Evolutionary conservation across 2,797 vertebrate species (phyloP), one percentile per base, ranked within the genome.

Genomic region (Aythya fuligula): DNA sequence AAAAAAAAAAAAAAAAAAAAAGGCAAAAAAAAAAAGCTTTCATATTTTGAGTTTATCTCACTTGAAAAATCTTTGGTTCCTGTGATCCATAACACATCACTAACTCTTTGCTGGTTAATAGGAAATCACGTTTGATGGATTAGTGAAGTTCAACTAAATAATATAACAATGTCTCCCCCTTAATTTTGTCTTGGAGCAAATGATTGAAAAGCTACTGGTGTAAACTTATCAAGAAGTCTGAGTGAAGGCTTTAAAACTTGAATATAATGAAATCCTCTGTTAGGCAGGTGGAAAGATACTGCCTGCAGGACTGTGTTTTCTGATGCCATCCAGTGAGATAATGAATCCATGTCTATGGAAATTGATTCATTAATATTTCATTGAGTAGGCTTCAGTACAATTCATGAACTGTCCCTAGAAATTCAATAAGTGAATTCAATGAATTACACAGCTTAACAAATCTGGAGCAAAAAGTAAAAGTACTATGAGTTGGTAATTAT

Each of bases 311-410:
- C 93, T 95, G 73, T 96, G 93, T 96, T 98, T 97, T 97, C 96
- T 96, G 95, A 34, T 96, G 93, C 87, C 87, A 97, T 97, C 96
- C 96, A 95, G 95, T 86, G 91, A 97, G 95, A 97, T 97, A 98
- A 98, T 97, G 97, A 98, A 96, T 97, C 93, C 94, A 85, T 94
- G 97, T 97, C 97, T 98, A 97, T 97, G 97, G 96, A 98, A 98
- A 97, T 97, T 97, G 96, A 97, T 95, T 97, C 97, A 97, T 98
- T 98, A 98, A 98, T 98, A 98, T 98, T 98, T 98, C 96, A 98
- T 97, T 89, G 86, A 97, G 88, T 94, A 62, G 51, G 94, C 93
- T 97, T 97, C 96, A 96, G 91, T 95, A 95, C 92, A 97, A 97
- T 97, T 98, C 96, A 97, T 87, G 96, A 98, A 97, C 91, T 96